phyloP scores from a whole-genome alignment of 2,888 invertebrate species.

The Phaonia tiefii region DNA sequence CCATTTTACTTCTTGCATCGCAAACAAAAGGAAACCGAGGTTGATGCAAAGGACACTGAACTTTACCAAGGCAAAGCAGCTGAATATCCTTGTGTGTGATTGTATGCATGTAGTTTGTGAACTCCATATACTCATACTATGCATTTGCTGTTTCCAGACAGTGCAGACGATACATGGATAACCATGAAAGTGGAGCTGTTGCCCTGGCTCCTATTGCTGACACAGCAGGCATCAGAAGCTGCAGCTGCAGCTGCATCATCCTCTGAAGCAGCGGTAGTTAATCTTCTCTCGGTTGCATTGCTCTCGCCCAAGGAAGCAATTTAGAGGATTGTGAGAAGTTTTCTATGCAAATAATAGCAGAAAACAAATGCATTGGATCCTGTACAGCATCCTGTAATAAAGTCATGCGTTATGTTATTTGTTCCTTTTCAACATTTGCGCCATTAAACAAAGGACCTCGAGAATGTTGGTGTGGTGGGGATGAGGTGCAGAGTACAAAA shows the following conservation, averaged over 20 bases:
- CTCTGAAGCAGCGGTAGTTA: background rate
- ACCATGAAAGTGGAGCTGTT: too few species aligned
- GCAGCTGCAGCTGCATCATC: too few species aligned
- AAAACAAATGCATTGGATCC: constrained; percentile 3
- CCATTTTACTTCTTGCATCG: background rate
- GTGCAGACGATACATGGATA: too few species aligned
- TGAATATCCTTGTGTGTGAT: too few species aligned
- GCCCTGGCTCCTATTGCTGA: too few species aligned
- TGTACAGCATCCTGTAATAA: background rate
- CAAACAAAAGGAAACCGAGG: constrained; percentile 12
- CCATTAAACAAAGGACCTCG: background rate
- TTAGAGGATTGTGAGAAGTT: constrained; percentile 1
- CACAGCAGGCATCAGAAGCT: too few species aligned
- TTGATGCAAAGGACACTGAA: constrained; percentile 22
- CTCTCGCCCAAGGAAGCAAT: constrained; percentile 26
- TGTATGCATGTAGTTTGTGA: too few species aligned
- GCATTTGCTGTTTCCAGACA: too few species aligned
- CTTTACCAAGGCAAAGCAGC: background rate
- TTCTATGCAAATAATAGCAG: constrained; percentile 28
- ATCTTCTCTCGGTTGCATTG: background rate
- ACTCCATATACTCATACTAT: too few species aligned
- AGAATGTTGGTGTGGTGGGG: background rate
- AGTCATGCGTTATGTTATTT: background rate
- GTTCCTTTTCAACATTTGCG: background rate
- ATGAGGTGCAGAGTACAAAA: background rate